These are phyloP conservation scores for Thaumetopoea pityocampa DNA, from an alignment of 1,140 invertebrate species.

Conservation along the genomic window DNA sequence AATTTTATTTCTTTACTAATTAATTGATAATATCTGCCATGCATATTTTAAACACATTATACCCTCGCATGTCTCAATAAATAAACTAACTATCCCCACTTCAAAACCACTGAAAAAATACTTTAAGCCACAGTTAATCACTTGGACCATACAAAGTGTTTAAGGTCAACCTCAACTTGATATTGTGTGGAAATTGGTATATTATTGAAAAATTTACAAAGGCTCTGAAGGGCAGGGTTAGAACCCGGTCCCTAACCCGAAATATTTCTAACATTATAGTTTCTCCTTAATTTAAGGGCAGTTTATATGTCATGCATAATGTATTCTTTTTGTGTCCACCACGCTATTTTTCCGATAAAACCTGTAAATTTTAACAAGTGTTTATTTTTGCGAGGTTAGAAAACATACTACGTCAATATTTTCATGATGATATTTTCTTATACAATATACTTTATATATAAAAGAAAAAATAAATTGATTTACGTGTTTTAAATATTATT, in stretches of 20 bases:
- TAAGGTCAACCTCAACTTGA: slow-evolving; percentile 28
- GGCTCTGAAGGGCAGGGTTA: slow-evolving; percentile 13
- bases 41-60: no score
- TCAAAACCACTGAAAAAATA: not conserved
- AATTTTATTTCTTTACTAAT: no score
- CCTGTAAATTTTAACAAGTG: slow-evolving; percentile 5
- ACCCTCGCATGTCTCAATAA: no score
- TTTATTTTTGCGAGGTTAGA: no score
- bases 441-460: no score
- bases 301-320: slow-evolving; percentile 19
- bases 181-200: slow-evolving; percentile 34
- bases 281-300: slow-evolving; percentile 14
- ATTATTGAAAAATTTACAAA: slow-evolving; percentile 34
- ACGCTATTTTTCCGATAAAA: slow-evolving; percentile 1
- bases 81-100: no score
- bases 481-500: no score
- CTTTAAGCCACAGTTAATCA: not conserved
- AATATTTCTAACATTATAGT: slow-evolving; percentile 16
- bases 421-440: no score
- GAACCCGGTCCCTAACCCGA: slow-evolving; percentile 5
- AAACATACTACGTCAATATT: no score
- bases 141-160: slow-evolving; percentile 15
- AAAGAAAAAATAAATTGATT: no score
- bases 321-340: slow-evolving; percentile 10
- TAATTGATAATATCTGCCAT: no score